phyloP scores from a whole-genome alignment of 2,113 vertebrate genomes.

The Nipponia nippon region DNA sequence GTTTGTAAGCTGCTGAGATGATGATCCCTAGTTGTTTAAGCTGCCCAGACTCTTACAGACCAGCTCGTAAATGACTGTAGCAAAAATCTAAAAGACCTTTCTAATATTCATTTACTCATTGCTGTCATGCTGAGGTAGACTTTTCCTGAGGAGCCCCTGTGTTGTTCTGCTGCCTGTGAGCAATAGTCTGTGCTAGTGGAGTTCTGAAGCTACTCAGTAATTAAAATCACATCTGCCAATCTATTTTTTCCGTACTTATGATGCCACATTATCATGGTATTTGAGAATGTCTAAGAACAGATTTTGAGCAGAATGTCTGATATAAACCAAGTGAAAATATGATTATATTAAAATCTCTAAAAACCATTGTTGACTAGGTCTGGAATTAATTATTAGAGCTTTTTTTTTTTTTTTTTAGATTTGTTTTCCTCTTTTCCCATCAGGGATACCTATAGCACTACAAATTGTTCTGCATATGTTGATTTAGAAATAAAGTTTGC shows the following conservation, averaged over 20 bases:
- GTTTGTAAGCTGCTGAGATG: neutral
- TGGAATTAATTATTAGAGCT: neutral
- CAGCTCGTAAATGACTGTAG: neutral
- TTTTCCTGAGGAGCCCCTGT: neutral
- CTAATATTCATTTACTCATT: neutral
- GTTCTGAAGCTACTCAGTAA: neutral
- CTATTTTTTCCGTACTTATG: neutral
- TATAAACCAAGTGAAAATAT: neutral
- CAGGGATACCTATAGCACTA: neutral
- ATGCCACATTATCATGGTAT: neutral
- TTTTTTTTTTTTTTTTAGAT: neutral
- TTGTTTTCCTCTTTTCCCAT: neutral
- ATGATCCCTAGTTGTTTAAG: neutral
- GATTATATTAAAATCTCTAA: neutral
- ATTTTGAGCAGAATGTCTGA: neutral
- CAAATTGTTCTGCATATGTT: neutral
- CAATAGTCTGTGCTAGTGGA: neutral
- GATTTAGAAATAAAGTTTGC: neutral
- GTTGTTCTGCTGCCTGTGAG: neutral
- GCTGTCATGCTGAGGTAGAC: neutral
- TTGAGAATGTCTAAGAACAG: conserved; percentile 12
- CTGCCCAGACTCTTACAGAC: neutral
- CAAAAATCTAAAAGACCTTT: neutral
- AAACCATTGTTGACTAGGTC: neutral
- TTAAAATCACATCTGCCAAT: neutral